Evolutionary conservation across 2,113 vertebrate genomes (phyloP).

Genomic region (Hydrolagus affinis): DNA sequence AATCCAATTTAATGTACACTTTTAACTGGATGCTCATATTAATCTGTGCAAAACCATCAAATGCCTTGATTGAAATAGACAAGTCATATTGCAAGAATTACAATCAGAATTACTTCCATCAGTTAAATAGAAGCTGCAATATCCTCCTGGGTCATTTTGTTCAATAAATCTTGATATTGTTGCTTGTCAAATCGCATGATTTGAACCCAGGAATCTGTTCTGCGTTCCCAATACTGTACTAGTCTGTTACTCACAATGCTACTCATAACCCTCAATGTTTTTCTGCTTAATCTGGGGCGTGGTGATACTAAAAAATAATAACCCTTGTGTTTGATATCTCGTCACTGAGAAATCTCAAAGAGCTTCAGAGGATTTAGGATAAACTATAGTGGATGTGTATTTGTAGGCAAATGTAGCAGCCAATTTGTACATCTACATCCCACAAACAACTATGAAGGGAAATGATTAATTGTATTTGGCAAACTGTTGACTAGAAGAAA

Average conservation of each 20-base stretch:
- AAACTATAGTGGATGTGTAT: no score
- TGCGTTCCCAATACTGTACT: neutral
- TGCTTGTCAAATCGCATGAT: neutral
- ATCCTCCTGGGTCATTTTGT: neutral
- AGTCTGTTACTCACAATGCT: neutral
- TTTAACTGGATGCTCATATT: constrained; percentile 6
- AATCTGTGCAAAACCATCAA: constrained; percentile 11
- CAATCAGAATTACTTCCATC: neutral
- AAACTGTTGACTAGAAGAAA: no score
- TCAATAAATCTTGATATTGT: neutral
- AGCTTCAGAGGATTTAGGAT: no score
- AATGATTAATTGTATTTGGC: no score
- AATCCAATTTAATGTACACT: neutral
- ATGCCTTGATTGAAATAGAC: constrained; percentile 3
- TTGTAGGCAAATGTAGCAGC: no score
- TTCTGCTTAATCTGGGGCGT: no score
- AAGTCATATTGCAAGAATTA: constrained; percentile 4
- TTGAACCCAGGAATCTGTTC: neutral
- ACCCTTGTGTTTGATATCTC: no score
- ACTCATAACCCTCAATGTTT: neutral
- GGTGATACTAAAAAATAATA: no score
- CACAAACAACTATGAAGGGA: no score
- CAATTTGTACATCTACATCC: no score
- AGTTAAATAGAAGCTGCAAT: neutral
- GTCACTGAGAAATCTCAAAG: no score